Conservation (phyloP, 1,140 invertebrate genomes). For the Achatina immaculata region DNA sequence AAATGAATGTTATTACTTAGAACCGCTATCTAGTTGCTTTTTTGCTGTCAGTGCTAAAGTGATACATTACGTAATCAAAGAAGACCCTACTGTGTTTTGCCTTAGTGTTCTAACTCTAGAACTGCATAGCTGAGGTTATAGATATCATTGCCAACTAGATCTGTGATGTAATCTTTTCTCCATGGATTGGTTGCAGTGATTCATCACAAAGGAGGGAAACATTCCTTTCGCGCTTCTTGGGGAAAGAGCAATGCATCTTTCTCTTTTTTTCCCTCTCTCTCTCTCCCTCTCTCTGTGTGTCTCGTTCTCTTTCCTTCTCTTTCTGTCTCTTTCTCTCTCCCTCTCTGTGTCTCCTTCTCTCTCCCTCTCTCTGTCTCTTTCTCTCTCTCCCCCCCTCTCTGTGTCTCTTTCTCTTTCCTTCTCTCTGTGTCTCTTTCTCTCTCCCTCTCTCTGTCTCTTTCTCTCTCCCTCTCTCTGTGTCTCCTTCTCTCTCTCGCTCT, state of each 20-base stretch:
- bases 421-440: too few relatives aligned
- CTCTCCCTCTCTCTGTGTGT: background rate
- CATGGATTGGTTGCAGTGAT: background rate
- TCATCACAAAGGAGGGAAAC: background rate
- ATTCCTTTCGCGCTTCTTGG: background rate
- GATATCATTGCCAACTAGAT: background rate
- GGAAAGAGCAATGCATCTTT: background rate
- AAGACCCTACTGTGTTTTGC: too few relatives aligned
- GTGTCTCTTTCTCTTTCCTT: too few relatives aligned
- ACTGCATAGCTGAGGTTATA: background rate
- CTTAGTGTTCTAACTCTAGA: too few relatives aligned
- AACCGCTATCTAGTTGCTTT: too few relatives aligned
- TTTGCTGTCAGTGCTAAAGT: too few relatives aligned
- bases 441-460: too few relatives aligned
- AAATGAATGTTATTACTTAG: too few relatives aligned
- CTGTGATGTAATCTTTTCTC: background rate
- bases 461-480: too few relatives aligned
- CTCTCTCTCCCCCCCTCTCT: background rate
- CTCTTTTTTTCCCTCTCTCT: background rate
- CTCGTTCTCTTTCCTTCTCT: background rate
- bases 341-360: background rate
- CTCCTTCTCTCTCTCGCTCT: too few relatives aligned
- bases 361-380: background rate
- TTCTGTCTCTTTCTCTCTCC: background rate
- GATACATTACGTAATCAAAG: too few relatives aligned